Evolutionary conservation across 1,140 invertebrate genomes (phyloP), one percentile per base, ranked within the genome.

Genomic region (Caenorhabditis latens): DNA sequence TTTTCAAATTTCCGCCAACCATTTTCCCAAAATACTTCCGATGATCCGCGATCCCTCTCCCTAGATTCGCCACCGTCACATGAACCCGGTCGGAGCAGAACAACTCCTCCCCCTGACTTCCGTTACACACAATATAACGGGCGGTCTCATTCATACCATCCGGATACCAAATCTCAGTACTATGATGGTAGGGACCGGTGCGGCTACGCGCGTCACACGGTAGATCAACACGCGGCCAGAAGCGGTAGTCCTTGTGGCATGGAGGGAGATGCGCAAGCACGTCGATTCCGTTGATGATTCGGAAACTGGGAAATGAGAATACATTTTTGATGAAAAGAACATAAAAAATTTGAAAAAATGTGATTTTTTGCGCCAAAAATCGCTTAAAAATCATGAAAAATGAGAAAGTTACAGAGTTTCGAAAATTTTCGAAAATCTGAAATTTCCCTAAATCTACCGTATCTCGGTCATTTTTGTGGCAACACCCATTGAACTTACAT

Each of bases 21-120:
- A 75, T 75, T n/a, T 75, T 75, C 42, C 43, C 67, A 79, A 79
- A 79, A 32, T 79, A 79, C 7, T 79, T 79, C n/a, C 71, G 43
- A 50, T 79, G 71, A 50, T 79, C 71, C 4, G 71, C 53, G 19
- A 79, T 79, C 71, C 46, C 71, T 79, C 53, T 79, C 4, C 71
- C 71, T 0, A 79, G 21, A 24, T 9, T 79, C 71, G 71, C 19
- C 3, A 79, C 71, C n/a, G 71, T 79, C 46, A 79, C 46, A 79
- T 79, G 71, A 0, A 79, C n/a, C 6, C 40, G n/a, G 24, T 79
- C 46, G 19, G 71, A 79, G n/a, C 71, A 79, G n/a, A 79, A 79
- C n/a, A 21, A 7, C 11, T 79, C 71, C 46, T 79, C 71, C 21
- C 71, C 71, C 24, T 79, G 71, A 13, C 46, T 79, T 7, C 71